Evolutionary conservation across 1,140 invertebrate genomes (phyloP), one percentile per base, ranked within the genome.

Genomic region (Apis dorsata): DNA sequence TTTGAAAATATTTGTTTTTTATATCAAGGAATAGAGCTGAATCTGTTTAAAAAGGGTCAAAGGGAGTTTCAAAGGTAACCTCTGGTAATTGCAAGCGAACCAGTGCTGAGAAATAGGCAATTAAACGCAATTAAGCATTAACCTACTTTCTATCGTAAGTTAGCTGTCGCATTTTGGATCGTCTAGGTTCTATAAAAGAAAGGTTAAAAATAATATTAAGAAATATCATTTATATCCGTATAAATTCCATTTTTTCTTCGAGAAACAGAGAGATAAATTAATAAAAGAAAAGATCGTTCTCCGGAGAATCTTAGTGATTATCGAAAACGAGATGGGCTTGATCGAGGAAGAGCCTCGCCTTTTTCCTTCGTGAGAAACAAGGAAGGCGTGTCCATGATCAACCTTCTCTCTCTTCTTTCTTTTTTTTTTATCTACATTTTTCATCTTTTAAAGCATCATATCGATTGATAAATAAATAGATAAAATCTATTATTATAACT

Each of bases 251-350:
- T 9, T 49, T 11, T 3, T 12, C 28, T n/a, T n/a, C 21, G 7
- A 15, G 11, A 8, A 51, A 28, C 7, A 59, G 21, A 11, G 24
- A 8, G 44, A 51, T 21, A 21, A 57, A 70, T 21, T 15, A 4
- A 72, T 72, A 66, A 59, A 65, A n/a, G 51, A 12, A 34, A 44
- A 62, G 34, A 34, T 82, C 60, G 59, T 74, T 83, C 69, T 86
- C 60, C 51, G 34, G 49, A 84, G 84, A 81, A 88, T 76, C 79
- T 76, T 13, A 69, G 69, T 81, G 87, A 83, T 88, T 88, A 88
- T 88, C 86, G 84, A 76, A 87, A 88, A 88, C 74, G 72, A 84
- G 81, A 59, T 74, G 51, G 34, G 69, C 55, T 83, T 34, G 73
- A 73, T 72, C 76, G 55, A 44, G 60, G 34, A 79, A 79, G 81